Evolutionary conservation across 2,113 vertebrate species (phyloP).

Genomic region (Cisticola juncidis): DNA sequence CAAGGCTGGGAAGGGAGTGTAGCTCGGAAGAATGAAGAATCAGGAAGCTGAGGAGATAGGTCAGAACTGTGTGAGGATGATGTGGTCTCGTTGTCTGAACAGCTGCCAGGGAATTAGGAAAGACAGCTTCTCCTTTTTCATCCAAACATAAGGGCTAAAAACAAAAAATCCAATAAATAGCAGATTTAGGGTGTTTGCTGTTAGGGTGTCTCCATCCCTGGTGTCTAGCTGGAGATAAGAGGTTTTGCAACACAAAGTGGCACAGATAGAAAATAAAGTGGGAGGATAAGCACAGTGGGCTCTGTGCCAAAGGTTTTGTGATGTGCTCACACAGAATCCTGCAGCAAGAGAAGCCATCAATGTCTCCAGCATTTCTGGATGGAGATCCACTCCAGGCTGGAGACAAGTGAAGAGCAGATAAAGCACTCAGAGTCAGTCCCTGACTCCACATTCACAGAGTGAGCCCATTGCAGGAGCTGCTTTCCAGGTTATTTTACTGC

Average conservation of each 20-base stretch:
- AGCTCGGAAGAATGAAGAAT: background rate
- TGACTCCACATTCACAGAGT: background rate
- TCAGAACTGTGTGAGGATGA: background rate
- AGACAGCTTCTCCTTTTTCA: background rate
- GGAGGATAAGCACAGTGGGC: background rate
- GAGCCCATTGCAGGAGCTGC: background rate
- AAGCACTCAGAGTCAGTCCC: background rate
- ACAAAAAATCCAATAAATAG: background rate
- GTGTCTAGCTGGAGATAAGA: background rate
- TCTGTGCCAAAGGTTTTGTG: background rate
- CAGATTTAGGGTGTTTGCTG: background rate
- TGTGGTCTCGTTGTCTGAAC: background rate
- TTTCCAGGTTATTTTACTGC: conserved; percentile 41
- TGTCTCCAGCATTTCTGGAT: background rate
- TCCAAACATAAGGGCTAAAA: background rate
- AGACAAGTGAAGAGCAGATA: background rate
- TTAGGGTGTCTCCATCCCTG: background rate
- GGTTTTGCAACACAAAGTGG: background rate
- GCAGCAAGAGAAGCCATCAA: background rate
- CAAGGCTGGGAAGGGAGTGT: conserved; percentile 4
- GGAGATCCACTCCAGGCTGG: background rate
- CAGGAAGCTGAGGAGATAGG: conserved; percentile 41
- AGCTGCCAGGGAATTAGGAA: conserved; percentile 8
- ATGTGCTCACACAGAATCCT: background rate
- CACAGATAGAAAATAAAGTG: background rate